phyloP scores from a whole-genome alignment of 2,888 invertebrate species.

The Diplolepis rosae region DNA sequence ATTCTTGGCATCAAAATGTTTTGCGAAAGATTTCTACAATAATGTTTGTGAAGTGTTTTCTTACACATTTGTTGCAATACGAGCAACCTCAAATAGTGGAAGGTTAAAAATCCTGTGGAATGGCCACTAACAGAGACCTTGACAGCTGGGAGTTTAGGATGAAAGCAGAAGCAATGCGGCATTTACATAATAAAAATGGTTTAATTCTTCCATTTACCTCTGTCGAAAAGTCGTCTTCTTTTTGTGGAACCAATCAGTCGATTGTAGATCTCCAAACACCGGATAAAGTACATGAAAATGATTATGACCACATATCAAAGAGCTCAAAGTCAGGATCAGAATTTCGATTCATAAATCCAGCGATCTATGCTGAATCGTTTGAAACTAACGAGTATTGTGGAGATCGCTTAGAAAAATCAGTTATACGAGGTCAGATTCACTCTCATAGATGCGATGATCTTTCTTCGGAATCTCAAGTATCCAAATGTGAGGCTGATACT shows the following conservation, averaged over 20 bases:
- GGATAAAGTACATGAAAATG: neutral
- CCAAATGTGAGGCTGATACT: neutral
- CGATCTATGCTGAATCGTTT: slow-evolving; percentile 77
- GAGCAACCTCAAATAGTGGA: neutral
- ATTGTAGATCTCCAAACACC: neutral
- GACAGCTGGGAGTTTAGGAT: slow-evolving; percentile 1
- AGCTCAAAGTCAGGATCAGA: slow-evolving; percentile 50
- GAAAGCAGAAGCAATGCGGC: neutral
- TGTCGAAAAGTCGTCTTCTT: neutral
- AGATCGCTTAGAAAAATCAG: neutral
- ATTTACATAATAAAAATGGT: neutral
- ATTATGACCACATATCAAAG: neutral
- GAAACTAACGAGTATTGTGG: slow-evolving; percentile 67
- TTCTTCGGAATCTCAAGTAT: neutral
- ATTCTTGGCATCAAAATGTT: too few relatives aligned
- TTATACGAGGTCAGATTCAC: neutral
- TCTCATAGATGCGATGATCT: neutral
- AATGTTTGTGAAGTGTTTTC: neutral
- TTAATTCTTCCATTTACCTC: neutral
- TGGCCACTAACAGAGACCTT: slow-evolving; percentile 13
- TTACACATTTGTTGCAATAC: neutral
- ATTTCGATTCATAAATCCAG: slow-evolving; percentile 77
- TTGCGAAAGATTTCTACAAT: neutral
- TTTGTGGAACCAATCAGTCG: neutral
- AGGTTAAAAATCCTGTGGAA: neutral